phyloP scores from a whole-genome alignment of 2,888 invertebrate species.

The Sarcophaga caerulescens region DNA sequence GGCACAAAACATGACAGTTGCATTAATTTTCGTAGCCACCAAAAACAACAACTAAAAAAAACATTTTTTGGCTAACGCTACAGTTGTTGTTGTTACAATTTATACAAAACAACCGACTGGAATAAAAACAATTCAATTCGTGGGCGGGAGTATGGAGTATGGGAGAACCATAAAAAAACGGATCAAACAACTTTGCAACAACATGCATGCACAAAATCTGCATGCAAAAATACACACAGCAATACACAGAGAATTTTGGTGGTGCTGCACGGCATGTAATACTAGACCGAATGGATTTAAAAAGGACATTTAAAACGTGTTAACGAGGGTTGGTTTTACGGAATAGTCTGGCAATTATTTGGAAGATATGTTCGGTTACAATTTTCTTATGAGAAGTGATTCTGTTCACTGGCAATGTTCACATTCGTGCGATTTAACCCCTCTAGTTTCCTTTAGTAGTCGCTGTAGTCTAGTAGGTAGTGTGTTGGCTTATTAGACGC shows the following conservation, averaged over 20 bases:
- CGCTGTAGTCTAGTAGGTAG: too few species aligned
- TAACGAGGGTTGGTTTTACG: too few species aligned
- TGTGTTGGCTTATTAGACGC: too few species aligned
- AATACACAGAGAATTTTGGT: slow-evolving; percentile 5
- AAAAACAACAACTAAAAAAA: slow-evolving; percentile 1
- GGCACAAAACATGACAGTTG: slow-evolving; percentile 70
- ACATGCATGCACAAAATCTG: slow-evolving; percentile 46
- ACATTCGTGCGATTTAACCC: too few species aligned
- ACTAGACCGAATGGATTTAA: slow-evolving; percentile 14
- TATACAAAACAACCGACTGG: slow-evolving; percentile 44
- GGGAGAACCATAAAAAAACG: slow-evolving; percentile 21
- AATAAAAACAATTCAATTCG: slow-evolving; percentile 51
- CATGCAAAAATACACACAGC: neutral
- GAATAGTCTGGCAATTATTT: too few species aligned
- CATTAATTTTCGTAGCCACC: slow-evolving; percentile 69
- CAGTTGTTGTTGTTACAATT: slow-evolving; percentile 38
- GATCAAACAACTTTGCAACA: slow-evolving; percentile 66
- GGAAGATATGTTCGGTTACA: too few species aligned
- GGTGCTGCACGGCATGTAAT: neutral
- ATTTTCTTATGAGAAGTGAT: too few species aligned
- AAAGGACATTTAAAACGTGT: neutral
- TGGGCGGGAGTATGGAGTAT: neutral
- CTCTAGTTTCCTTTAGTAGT: too few species aligned
- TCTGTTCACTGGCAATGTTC: too few species aligned
- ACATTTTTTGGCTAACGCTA: neutral